Conservation (phyloP, 2,888 invertebrate species). For the Diabrotica balteata region DNA sequence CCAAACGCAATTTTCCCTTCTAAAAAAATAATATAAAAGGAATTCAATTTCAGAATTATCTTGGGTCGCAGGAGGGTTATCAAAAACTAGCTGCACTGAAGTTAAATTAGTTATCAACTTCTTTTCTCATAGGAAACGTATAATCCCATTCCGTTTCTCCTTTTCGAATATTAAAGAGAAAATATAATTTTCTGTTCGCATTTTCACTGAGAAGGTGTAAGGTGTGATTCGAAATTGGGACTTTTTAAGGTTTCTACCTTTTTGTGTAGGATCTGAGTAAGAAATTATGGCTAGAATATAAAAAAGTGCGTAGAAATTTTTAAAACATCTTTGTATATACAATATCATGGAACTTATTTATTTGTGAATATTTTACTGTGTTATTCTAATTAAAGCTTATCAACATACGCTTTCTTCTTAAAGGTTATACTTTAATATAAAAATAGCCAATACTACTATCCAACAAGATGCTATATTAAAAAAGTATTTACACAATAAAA, state of each 20-base stretch:
- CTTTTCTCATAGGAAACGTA: conserved; percentile 2
- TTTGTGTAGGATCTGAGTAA: too few species aligned
- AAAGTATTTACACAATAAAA: too few species aligned
- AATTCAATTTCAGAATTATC: conserved; percentile 6
- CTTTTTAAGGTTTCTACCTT: not conserved
- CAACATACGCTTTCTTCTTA: too few species aligned
- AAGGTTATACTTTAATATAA: too few species aligned
- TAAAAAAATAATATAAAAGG: not conserved
- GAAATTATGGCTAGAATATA: too few species aligned
- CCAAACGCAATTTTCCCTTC: not conserved
- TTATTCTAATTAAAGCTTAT: too few species aligned
- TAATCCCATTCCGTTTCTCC: conserved; percentile 7
- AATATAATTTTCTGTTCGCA: not conserved
- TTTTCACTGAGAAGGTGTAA: not conserved
- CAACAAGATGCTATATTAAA: too few species aligned
- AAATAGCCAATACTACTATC: too few species aligned
- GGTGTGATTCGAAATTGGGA: conserved; percentile 1
- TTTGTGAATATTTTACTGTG: too few species aligned
- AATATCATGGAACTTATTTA: too few species aligned
- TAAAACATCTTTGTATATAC: too few species aligned
- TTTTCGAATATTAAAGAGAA: conserved; percentile 2
- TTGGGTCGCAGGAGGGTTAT: not conserved
- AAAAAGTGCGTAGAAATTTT: too few species aligned
- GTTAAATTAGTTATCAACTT: conserved; percentile 8
- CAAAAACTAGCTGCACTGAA: conserved; percentile 11